Evolutionary conservation across 1,140 invertebrate species (phyloP), one percentile per base, ranked within the genome.

Genomic region (Drosophila pseudoobscura): DNA sequence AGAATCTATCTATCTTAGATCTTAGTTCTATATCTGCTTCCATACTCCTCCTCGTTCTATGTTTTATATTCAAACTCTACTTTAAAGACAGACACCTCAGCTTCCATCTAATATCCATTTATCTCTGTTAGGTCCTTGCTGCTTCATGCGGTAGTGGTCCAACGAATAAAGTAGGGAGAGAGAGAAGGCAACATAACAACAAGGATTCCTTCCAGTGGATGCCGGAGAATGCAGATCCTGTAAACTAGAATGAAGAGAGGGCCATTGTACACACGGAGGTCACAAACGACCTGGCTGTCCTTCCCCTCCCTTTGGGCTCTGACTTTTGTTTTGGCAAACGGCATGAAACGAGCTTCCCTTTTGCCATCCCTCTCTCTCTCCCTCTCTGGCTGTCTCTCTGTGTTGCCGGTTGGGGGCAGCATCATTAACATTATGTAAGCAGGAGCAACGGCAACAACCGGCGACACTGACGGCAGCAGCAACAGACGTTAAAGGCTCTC

Each of bases 401-500:
- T 26, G 24, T 49, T 64, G 53, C 65, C 82, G 72, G 77, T 66
- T 45, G 11, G 71, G 66, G 62, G 82, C 80, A 74, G 82, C 80
- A 85, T 85, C 82, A 85, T 85, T 85, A 85, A 85, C 82, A 85
- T 85, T 85, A 85, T 87, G 78, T 85, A 80, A 80, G 80, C 77
- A 54, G 46, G 17, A 46, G 24, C 51, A 22, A 6, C 41, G 44
- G 62, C 58, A 66, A 72, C 64, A 87, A 78, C 78, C 78, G 77
- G 78, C 78, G 78, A 70, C 61, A 75, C 55, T 80, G 71, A 83
- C 71, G 76, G 68, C 71, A 80, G 68, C 61, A 52, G 59, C 47
- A 70, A 70, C 66, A 70, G 66, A 70, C 66, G 61, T 47, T 57
- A 55, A 39, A 29, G 39, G 24, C 15, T 3, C 41, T 9, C 20